Percentiles rank a stretch among this genome's conserved stretches.
These are phyloP conservation scores for Semnornis frantzii DNA, from an alignment of 2,113 vertebrate genomes.

Conservation along the genomic window DNA sequence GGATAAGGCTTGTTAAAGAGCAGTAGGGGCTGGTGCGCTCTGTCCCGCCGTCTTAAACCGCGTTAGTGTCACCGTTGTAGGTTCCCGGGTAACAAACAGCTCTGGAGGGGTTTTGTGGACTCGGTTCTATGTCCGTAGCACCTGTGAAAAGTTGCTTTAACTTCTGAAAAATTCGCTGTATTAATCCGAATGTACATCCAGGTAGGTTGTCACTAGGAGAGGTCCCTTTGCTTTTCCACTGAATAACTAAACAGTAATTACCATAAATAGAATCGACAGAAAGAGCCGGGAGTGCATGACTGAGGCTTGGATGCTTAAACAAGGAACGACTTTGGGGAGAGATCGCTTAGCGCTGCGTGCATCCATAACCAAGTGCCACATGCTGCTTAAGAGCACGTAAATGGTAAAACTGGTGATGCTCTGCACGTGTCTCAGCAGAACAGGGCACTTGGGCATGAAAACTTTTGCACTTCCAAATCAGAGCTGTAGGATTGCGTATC, in stretches of 20 bases:
- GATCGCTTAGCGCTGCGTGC: not conserved
- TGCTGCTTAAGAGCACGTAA: not conserved
- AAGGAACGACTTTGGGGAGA: not conserved
- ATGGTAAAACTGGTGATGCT: not conserved
- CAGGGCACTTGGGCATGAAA: not conserved
- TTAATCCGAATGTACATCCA: fast-evolving
- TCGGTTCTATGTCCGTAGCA: not conserved
- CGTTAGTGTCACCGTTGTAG: fast-evolving
- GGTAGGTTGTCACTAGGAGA: not conserved
- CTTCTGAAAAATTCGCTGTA: not conserved
- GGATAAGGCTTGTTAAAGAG: fast-evolving
- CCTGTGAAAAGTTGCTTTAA: not conserved
- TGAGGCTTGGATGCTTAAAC: not conserved
- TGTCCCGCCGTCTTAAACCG: fast-evolving
- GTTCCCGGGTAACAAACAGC: fast-evolving
- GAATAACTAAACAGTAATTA: not conserved
- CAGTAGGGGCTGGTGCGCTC: fast-evolving
- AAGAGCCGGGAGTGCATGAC: not conserved
- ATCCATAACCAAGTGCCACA: not conserved
- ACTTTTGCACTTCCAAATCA: not conserved
- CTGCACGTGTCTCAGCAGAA: not conserved
- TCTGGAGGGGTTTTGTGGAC: not conserved
- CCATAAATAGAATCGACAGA: fast-evolving
- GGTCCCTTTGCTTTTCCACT: not conserved
- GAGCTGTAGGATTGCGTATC: not conserved